These are phyloP conservation scores for Conistra vaccinii DNA, from an alignment of 2,888 invertebrate genomes.

Conservation along the genomic window DNA sequence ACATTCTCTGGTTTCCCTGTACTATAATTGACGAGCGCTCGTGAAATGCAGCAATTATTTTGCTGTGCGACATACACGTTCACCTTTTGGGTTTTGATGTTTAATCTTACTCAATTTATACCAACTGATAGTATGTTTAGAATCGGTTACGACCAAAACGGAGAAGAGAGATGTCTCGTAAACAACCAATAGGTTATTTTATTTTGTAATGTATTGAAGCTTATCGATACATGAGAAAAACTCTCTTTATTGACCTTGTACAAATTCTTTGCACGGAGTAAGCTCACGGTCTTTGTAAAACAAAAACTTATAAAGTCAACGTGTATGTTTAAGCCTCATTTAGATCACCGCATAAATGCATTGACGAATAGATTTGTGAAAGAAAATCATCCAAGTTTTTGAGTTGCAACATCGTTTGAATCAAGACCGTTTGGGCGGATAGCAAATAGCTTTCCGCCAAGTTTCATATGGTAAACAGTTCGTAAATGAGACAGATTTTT, in stretches of 20 bases:
- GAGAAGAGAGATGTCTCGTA: background rate
- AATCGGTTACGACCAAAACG: background rate
- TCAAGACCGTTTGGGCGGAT: background rate
- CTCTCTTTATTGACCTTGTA: background rate
- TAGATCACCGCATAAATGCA: background rate
- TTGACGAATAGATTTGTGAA: background rate
- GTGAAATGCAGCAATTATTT: slow-evolving; percentile 18
- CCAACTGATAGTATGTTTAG: background rate
- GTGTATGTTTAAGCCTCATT: slow-evolving; percentile 9
- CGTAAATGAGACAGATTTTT: background rate
- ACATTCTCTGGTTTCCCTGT: background rate
- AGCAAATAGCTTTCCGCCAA: no score
- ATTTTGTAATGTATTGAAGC: background rate
- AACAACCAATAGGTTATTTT: background rate
- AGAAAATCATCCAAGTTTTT: no score
- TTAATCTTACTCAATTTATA: background rate
- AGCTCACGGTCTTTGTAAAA: background rate
- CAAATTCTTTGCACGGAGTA: background rate
- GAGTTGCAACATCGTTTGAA: background rate
- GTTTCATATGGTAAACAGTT: background rate
- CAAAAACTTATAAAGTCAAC: background rate
- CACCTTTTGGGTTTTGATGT: background rate
- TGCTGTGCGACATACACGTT: slow-evolving; percentile 14
- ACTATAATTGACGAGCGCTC: slow-evolving; percentile 14
- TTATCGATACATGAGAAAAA: background rate